Conservation (phyloP, 64 coral and sea anemone species). For the Stichodactyla mertensii region DNA sequence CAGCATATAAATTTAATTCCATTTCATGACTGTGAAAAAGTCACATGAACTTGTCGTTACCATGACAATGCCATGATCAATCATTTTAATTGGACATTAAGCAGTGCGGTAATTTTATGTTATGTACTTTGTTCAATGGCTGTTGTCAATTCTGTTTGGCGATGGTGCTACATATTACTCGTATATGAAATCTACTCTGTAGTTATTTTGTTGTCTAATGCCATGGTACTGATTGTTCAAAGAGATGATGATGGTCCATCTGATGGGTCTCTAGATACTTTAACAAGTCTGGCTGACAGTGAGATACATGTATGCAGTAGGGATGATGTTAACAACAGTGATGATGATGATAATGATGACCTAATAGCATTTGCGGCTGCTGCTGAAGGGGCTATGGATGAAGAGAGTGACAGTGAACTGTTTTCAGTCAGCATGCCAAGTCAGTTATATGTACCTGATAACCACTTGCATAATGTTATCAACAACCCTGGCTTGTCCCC, state of each 20-base stretch:
- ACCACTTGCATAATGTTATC: background rate
- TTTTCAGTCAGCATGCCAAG: slow-evolving; percentile 40
- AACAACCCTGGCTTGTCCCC: background rate
- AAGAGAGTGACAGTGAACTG: slow-evolving; percentile 65
- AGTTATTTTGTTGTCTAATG: too few species aligned
- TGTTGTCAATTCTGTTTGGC: too few species aligned
- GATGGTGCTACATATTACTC: too few species aligned
- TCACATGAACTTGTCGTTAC: too few species aligned
- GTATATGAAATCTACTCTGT: background rate
- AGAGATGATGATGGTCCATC: background rate
- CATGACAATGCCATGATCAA: too few species aligned
- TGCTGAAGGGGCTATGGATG: slow-evolving; percentile 36
- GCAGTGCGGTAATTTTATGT: too few species aligned
- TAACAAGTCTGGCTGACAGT: background rate
- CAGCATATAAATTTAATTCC: too few species aligned
- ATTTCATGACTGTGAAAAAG: too few species aligned
- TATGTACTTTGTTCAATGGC: too few species aligned
- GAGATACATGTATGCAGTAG: background rate
- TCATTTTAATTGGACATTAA: too few species aligned
- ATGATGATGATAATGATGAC: slow-evolving; percentile 34
- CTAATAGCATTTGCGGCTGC: slow-evolving; percentile 62
- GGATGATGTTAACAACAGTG: too few species aligned
- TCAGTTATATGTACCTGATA: background rate
- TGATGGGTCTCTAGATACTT: background rate
- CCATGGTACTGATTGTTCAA: too few species aligned